Conservation (phyloP, 2,113 vertebrate species). For the Colinus virginianus region DNA sequence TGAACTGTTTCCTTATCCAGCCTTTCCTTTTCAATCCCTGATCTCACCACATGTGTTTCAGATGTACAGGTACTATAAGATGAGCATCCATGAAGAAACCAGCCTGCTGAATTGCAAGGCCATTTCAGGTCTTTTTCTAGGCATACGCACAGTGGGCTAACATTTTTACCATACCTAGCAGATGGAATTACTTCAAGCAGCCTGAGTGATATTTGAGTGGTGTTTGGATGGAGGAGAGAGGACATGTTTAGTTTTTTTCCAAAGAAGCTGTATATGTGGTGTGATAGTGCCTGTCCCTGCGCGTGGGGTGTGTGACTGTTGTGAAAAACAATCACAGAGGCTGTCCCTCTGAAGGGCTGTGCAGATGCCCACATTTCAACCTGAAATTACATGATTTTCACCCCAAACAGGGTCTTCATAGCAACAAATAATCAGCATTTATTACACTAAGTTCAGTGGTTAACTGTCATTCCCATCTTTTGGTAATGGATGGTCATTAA, state of each 20-base stretch:
- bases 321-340: neutral
- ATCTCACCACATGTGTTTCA: neutral
- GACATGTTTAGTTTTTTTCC: neutral
- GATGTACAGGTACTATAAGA: neutral
- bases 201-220: neutral
- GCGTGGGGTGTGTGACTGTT: neutral
- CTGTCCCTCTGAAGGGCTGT: neutral
- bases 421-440: no score
- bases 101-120: neutral
- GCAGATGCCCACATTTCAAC: neutral
- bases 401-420: neutral
- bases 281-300: neutral
- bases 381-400: neutral
- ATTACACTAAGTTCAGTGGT: neutral
- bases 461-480: neutral
- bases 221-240: neutral
- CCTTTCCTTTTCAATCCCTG: neutral
- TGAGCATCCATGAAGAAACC: neutral
- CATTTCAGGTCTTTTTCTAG: neutral
- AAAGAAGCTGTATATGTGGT: neutral
- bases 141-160: neutral
- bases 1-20: neutral
- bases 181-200: neutral
- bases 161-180: neutral
- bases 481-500: neutral